Conservation (phyloP, 2,797 vertebrate species). For the Sebastes nivosus region DNA sequence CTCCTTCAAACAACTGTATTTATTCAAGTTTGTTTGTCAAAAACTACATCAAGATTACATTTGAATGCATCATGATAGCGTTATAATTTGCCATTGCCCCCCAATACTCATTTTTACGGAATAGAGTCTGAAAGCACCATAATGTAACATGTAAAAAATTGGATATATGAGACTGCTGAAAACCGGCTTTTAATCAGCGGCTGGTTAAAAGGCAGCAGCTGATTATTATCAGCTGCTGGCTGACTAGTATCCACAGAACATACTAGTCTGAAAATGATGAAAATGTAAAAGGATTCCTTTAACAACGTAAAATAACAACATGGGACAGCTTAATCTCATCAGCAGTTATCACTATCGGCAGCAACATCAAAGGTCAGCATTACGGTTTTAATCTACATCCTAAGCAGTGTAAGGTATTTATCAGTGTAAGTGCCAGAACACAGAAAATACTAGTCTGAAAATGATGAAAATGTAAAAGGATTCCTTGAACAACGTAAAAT, state of each 20-base stretch:
- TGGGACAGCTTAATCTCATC: conserved; percentile 28
- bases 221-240: too few species aligned
- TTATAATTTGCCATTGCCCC: too few species aligned
- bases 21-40: too few species aligned
- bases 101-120: too few species aligned
- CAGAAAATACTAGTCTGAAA: conserved; percentile 10
- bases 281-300: background rate
- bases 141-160: too few species aligned
- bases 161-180: too few species aligned
- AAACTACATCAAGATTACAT: too few species aligned
- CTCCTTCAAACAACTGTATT: too few species aligned
- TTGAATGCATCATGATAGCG: too few species aligned
- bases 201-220: too few species aligned
- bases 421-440: conserved; percentile 35
- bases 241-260: background rate
- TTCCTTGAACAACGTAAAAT: background rate
- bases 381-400: background rate
- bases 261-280: background rate
- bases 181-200: too few species aligned
- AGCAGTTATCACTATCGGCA: conserved; percentile 27
- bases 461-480: background rate
- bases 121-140: too few species aligned
- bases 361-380: background rate
- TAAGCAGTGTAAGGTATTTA: conserved; percentile 22
- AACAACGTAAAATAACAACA: background rate